phyloP scores from a whole-genome alignment of 2,888 invertebrate species.

The Troglohyphantes excavatus region DNA sequence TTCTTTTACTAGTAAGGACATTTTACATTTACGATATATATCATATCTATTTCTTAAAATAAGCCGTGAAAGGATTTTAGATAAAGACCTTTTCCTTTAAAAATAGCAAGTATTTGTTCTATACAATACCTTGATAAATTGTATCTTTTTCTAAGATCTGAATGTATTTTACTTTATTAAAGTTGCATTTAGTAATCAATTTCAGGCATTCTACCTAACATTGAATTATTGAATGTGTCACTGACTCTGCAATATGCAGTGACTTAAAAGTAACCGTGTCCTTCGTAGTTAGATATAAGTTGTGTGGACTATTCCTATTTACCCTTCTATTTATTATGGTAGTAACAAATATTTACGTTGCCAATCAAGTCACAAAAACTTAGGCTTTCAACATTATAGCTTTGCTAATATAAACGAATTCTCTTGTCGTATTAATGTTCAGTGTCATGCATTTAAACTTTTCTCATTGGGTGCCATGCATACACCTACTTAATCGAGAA shows the following conservation, averaged over 20 bases:
- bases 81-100: background rate
- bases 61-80: background rate
- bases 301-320: background rate
- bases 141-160: constrained; percentile 3
- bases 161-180: constrained; percentile 19
- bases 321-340: background rate
- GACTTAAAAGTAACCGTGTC: background rate
- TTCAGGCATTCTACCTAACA: background rate
- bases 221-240: background rate
- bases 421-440: background rate
- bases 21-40: background rate
- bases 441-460: background rate
- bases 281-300: constrained; percentile 47
- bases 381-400: background rate
- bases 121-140: background rate
- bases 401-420: background rate
- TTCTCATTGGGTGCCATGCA: background rate
- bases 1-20: background rate
- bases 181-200: background rate
- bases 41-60: constrained; percentile 12
- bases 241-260: constrained; percentile 24
- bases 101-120: background rate
- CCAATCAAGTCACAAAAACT: background rate
- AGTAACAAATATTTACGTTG: background rate
- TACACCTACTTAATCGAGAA: background rate